Percentiles rank a stretch among this genome's conserved stretches.
phyloP scores from a whole-genome alignment of 2,113 vertebrate genomes.

The Struthio camelus region DNA sequence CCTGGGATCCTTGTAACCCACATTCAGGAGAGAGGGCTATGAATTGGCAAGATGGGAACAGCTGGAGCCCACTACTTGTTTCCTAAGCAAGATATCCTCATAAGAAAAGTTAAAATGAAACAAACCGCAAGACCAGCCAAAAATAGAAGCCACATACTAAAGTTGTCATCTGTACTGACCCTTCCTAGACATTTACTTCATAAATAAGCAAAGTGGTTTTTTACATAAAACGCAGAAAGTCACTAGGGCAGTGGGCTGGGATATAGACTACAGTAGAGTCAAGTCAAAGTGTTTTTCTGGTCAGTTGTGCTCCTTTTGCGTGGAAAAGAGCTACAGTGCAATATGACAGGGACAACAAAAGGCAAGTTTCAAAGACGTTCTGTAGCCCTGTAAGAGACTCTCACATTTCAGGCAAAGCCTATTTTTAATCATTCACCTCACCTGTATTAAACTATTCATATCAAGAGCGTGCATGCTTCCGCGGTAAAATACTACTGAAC shows the following conservation, averaged over 20 bases:
- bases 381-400: not conserved
- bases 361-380: accelerated
- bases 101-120: not conserved
- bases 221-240: not conserved
- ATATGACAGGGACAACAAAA: not conserved
- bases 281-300: not conserved
- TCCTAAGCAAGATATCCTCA: not conserved
- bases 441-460: not conserved
- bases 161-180: not conserved
- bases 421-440: not conserved
- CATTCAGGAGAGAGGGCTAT: not conserved
- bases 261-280: not conserved
- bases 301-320: accelerated
- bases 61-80: not conserved
- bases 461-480: not conserved
- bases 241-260: not conserved
- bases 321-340: not conserved
- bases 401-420: not conserved
- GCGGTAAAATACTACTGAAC: not conserved
- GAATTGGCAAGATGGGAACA: not conserved
- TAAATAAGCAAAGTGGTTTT: accelerated
- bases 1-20: not conserved
- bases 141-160: not conserved
- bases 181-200: not conserved
- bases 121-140: not conserved